Evolutionary conservation across 2,113 vertebrate species (phyloP).

Genomic region (Rhabdomys dilectus): DNA sequence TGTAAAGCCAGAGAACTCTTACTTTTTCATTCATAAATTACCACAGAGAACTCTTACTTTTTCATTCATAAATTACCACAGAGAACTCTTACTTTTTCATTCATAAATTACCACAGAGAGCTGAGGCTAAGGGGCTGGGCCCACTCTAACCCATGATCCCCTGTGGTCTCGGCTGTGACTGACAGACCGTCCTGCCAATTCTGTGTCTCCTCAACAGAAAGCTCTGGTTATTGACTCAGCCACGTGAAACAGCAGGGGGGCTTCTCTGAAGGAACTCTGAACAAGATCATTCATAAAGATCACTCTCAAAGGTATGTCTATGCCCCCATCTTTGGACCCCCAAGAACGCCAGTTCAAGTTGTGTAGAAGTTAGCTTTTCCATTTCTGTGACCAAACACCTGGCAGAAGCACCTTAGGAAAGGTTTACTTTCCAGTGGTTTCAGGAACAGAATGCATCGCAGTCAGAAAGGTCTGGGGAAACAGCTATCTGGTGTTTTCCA

Average conservation of each 20-base stretch:
- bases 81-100: not conserved
- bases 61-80: not conserved
- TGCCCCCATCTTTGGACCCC: not conserved
- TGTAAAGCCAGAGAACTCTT: not conserved
- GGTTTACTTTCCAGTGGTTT: not conserved
- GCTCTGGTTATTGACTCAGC: not conserved
- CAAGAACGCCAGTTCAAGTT: not conserved
- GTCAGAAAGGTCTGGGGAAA: not conserved
- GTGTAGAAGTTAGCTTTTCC: not conserved
- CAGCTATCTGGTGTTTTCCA: not conserved
- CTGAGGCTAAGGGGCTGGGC: not conserved
- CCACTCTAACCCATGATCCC: not conserved
- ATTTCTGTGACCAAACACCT: not conserved
- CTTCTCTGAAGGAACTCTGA: slow-evolving; percentile 30
- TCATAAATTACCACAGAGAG: not conserved
- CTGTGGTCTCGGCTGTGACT: not conserved
- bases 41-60: not conserved
- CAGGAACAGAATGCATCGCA: not conserved
- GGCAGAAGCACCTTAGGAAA: not conserved
- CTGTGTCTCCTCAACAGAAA: slow-evolving; percentile 6
- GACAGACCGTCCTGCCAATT: not conserved
- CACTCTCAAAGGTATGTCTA: not conserved
- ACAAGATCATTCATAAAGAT: not conserved
- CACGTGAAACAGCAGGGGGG: not conserved
- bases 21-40: not conserved